phyloP scores from a whole-genome alignment of 1,140 invertebrate species.

The Littorina saxatilis region DNA sequence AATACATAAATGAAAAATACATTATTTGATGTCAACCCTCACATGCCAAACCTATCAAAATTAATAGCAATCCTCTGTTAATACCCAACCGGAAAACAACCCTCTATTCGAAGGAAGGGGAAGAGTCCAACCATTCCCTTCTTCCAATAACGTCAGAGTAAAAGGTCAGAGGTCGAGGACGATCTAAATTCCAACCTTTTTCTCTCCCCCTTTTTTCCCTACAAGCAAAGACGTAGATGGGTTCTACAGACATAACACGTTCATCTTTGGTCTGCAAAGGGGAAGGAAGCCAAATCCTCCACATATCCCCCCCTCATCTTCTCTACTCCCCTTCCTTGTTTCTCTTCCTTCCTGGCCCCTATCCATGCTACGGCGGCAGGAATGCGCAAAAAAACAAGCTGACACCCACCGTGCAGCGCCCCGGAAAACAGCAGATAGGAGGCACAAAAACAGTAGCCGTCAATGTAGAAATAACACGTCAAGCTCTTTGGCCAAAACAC shows the following conservation, averaged over 20 bases:
- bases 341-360: not conserved
- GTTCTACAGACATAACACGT: constrained; percentile 4
- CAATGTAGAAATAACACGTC: not conserved
- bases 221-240: not conserved
- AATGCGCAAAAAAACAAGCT: not conserved
- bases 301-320: not conserved
- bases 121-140: too few relatives aligned
- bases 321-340: not conserved
- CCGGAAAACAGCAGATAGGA: not conserved
- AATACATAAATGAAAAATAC: too few relatives aligned
- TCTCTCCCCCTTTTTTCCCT: too few relatives aligned
- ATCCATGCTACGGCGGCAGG: not conserved
- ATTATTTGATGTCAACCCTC: too few relatives aligned
- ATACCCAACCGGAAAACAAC: too few relatives aligned
- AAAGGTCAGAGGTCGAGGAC: too few relatives aligned
- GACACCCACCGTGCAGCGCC: constrained; percentile 10
- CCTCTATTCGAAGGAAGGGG: too few relatives aligned
- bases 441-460: constrained; percentile 8
- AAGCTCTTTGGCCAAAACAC: not conserved
- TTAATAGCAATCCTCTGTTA: too few relatives aligned
- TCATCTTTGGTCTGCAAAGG: not conserved
- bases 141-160: too few relatives aligned
- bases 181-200: too few relatives aligned
- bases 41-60: too few relatives aligned
- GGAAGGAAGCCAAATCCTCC: not conserved